These are phyloP conservation scores for Cephus nigrinus DNA, from an alignment of 2,888 invertebrate species.

Conservation along the genomic window DNA sequence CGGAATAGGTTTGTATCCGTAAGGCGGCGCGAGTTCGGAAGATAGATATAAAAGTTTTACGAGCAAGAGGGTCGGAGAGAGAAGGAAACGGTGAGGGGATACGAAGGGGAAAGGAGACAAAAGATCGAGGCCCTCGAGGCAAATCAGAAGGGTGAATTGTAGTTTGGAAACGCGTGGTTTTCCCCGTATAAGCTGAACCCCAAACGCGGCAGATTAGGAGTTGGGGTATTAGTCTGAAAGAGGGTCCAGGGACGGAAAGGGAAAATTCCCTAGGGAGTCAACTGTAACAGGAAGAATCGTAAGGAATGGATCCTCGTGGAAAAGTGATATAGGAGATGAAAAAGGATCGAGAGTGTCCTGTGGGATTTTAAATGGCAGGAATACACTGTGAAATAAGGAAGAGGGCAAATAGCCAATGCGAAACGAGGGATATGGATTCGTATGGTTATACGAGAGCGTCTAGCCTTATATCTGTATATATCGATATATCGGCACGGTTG, in stretches of 20 bases:
- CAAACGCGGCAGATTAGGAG: background rate
- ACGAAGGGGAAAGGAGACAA: background rate
- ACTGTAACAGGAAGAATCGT: background rate
- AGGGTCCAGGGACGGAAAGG: background rate
- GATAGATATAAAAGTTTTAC: slow-evolving; percentile 26
- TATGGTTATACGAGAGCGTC: background rate
- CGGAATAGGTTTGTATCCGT: too few species aligned
- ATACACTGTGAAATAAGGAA: background rate
- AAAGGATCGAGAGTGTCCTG: background rate
- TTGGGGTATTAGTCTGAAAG: background rate
- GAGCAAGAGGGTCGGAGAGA: background rate
- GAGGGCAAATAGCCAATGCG: background rate
- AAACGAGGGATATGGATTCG: background rate
- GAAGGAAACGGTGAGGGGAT: background rate
- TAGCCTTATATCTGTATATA: background rate
- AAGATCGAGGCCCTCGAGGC: background rate
- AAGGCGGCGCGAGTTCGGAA: background rate
- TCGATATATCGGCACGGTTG: background rate
- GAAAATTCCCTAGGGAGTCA: background rate
- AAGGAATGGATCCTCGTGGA: background rate
- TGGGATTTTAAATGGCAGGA: background rate
- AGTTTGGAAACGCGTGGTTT: background rate
- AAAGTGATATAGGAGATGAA: background rate
- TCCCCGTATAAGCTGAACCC: background rate
- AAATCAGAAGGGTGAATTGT: background rate